Conservation (phyloP, 2,113 vertebrate species). For the Takifugu flavidus region DNA sequence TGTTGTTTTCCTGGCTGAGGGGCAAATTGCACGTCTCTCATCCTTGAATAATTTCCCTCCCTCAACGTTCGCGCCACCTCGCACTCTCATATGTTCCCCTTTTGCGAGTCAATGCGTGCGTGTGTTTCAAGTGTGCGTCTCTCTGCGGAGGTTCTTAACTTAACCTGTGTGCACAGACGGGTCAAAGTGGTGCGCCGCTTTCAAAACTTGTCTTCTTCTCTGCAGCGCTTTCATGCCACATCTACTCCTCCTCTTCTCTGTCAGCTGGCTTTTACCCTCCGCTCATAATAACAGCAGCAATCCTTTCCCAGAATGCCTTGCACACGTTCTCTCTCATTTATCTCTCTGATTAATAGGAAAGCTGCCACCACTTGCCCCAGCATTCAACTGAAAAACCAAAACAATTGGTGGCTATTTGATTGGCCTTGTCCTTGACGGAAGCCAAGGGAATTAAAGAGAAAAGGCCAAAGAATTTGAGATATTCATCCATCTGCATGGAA, state of each 20-base stretch:
- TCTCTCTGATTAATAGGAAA: slow-evolving; percentile 67
- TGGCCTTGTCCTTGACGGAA: slow-evolving; percentile 48
- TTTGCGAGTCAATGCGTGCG: slow-evolving; percentile 5
- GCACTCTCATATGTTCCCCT: slow-evolving; percentile 6
- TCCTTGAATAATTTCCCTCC: slow-evolving; percentile 21
- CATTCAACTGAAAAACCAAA: slow-evolving; percentile 52
- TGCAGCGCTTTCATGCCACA: slow-evolving; percentile 36
- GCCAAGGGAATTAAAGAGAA: slow-evolving; percentile 49
- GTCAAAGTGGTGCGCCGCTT: not conserved
- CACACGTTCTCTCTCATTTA: slow-evolving; percentile 49
- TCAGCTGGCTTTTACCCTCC: slow-evolving; percentile 44
- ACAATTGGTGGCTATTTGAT: slow-evolving; percentile 66
- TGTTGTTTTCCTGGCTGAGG: slow-evolving; percentile 12
- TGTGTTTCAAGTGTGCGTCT: not conserved
- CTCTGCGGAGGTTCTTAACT: no score
- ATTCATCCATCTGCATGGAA: slow-evolving; percentile 64
- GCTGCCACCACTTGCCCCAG: slow-evolving; percentile 44
- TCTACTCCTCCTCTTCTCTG: slow-evolving; percentile 23
- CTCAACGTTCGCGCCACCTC: slow-evolving; percentile 9
- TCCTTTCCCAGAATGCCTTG: slow-evolving; percentile 58
- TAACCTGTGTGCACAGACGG: not conserved
- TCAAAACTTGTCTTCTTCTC: slow-evolving; percentile 20
- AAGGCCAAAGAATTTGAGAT: slow-evolving; percentile 60
- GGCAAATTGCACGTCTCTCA: slow-evolving; percentile 61
- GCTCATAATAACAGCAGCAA: slow-evolving; percentile 41